These are phyloP conservation scores for Orchesella flavescens DNA, from an alignment of 2,888 invertebrate species.

Conservation along the genomic window DNA sequence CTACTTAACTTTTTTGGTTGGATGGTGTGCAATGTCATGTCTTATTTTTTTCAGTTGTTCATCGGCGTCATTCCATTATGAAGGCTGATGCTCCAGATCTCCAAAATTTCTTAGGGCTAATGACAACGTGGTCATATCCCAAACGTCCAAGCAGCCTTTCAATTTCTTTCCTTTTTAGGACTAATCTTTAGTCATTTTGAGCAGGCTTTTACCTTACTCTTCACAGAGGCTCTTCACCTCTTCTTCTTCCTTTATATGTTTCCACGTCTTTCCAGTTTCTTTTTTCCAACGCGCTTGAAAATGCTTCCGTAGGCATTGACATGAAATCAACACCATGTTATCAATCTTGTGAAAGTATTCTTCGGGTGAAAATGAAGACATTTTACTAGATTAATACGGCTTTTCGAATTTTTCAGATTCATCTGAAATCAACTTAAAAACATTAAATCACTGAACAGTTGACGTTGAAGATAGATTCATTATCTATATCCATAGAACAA, in stretches of 20 bases:
- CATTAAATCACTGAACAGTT: too few species aligned
- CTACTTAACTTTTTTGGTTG: too few species aligned
- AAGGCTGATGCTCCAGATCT: neutral
- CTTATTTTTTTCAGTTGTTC: neutral
- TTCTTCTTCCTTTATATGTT: neutral
- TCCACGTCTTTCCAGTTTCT: neutral
- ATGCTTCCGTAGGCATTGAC: neutral
- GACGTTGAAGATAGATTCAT: too few species aligned
- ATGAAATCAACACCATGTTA: neutral
- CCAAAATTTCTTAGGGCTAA: neutral
- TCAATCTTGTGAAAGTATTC: conserved; percentile 12
- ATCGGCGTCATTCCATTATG: neutral
- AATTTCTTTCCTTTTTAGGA: neutral
- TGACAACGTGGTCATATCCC: conserved; percentile 4
- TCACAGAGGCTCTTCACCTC: too few species aligned
- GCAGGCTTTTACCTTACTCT: too few species aligned
- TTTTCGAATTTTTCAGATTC: too few species aligned
- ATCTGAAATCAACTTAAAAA: too few species aligned
- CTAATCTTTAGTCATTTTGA: too few species aligned
- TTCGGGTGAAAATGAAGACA: neutral
- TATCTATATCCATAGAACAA: too few species aligned
- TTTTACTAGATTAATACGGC: too few species aligned
- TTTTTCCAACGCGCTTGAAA: neutral
- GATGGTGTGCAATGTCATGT: too few species aligned
- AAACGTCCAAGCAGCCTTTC: neutral